Conservation (phyloP, 2,888 invertebrate genomes). For the Ochlodes sylvanus region DNA sequence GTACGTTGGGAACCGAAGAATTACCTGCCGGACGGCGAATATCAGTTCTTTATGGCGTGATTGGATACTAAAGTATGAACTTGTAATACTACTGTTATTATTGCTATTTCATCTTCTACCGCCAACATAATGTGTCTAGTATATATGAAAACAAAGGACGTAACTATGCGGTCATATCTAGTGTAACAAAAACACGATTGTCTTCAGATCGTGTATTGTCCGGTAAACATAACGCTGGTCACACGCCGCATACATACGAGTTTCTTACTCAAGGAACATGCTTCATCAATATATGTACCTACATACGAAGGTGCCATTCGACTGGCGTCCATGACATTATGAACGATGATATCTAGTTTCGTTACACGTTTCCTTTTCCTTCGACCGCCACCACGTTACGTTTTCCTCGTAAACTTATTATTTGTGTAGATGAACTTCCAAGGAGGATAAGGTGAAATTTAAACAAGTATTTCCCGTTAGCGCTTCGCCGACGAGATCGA, state of each 20-base stretch:
- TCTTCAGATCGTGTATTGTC: constrained; percentile 23
- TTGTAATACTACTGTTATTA: constrained; percentile 7
- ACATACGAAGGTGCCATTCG: constrained; percentile 20
- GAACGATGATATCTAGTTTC: constrained; percentile 36
- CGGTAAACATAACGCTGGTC: constrained; percentile 12
- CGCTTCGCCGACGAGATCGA: constrained; percentile 37
- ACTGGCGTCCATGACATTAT: constrained; percentile 34
- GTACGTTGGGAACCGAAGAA: constrained; percentile 9
- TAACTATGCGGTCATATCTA: constrained; percentile 10
- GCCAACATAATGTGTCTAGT: neutral
- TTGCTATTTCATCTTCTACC: constrained; percentile 11
- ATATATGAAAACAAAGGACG: constrained; percentile 21
- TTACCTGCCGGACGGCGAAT: constrained; percentile 20
- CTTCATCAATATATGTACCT: constrained; percentile 28
- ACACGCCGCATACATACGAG: constrained; percentile 1
- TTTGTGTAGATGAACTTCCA: constrained; percentile 37
- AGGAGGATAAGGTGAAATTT: constrained; percentile 44
- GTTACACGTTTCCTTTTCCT: constrained; percentile 28
- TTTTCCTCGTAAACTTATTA: constrained; percentile 38
- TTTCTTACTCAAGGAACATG: constrained; percentile 9
- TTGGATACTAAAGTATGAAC: constrained; percentile 12
- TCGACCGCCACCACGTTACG: constrained; percentile 27
- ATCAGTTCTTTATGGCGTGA: constrained; percentile 14
- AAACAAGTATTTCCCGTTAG: constrained; percentile 42
- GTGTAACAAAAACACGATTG: constrained; percentile 29